A percentile compares a stretch with the other conserved stretches of the same genome.
These are phyloP conservation scores for Peromyscus aztecus DNA, from an alignment of 2,797 vertebrate species.

Conservation along the genomic window DNA sequence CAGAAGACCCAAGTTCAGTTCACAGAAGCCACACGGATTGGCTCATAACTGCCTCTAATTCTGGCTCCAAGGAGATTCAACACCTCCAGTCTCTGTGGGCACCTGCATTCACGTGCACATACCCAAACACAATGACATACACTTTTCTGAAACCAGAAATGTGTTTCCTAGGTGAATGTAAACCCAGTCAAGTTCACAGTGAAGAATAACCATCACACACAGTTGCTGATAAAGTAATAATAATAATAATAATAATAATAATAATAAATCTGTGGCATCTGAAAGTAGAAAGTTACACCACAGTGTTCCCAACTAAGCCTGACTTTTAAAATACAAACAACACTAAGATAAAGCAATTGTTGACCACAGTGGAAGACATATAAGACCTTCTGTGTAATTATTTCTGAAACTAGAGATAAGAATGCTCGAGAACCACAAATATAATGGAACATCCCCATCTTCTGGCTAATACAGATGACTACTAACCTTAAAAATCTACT, in stretches of 20 bases:
- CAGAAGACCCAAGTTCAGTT: background rate
- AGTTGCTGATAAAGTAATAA: constrained; percentile 3
- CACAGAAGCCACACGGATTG: background rate
- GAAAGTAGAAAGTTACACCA: constrained; percentile 28
- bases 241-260: background rate
- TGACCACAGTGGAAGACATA: background rate
- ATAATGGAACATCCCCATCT: constrained; percentile 79
- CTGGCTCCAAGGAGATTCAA: background rate
- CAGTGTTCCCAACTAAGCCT: background rate
- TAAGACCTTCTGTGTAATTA: background rate
- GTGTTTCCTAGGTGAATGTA: background rate
- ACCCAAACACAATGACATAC: no score
- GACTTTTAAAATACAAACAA: constrained; percentile 56
- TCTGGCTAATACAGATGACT: constrained; percentile 77
- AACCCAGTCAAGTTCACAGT: background rate
- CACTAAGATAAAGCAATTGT: constrained; percentile 29
- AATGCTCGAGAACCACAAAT: constrained; percentile 68
- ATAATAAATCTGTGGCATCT: background rate
- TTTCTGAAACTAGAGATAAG: constrained; percentile 62
- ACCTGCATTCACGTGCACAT: background rate
- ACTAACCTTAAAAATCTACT: constrained; percentile 40
- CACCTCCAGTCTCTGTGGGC: background rate
- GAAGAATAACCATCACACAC: background rate
- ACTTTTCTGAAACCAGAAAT: background rate
- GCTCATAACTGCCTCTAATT: background rate